Conservation (phyloP, 2,113 vertebrate species). For the Channa argus region DNA sequence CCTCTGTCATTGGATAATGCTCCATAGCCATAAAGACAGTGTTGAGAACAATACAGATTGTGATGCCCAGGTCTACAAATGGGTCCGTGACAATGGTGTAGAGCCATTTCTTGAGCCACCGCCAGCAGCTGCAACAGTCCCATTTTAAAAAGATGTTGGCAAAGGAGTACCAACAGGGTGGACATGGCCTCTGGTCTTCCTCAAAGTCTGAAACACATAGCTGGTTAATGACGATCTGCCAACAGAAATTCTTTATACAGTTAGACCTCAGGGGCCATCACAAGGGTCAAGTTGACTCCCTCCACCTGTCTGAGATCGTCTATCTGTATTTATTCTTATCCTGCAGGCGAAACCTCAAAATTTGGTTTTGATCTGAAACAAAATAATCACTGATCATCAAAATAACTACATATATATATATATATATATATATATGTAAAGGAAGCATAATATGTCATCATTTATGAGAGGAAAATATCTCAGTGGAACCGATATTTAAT, state of each 20-base stretch:
- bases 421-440: too few species aligned
- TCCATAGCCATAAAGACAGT: constrained; percentile 99
- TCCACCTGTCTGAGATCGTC: too few species aligned
- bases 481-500: too few species aligned
- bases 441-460: too few species aligned
- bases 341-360: too few species aligned
- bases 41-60: constrained; percentile 96
- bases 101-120: constrained; percentile 84
- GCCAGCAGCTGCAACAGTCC: constrained; percentile 90
- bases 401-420: too few species aligned
- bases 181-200: constrained; percentile 89
- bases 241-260: background rate
- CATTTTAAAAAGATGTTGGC: constrained; percentile 89
- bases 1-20: constrained; percentile 91
- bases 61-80: constrained; percentile 95
- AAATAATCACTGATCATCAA: too few species aligned
- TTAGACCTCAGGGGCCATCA: too few species aligned
- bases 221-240: background rate
- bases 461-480: too few species aligned
- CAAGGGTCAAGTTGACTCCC: too few species aligned
- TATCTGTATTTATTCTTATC: too few species aligned
- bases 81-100: constrained; percentile 93
- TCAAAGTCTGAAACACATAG: constrained; percentile 86
- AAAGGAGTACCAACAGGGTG: constrained; percentile 91
- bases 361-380: too few species aligned